These are phyloP conservation scores for Sicus ferrugineus DNA, from an alignment of 2,888 invertebrate species.

Conservation along the genomic window DNA sequence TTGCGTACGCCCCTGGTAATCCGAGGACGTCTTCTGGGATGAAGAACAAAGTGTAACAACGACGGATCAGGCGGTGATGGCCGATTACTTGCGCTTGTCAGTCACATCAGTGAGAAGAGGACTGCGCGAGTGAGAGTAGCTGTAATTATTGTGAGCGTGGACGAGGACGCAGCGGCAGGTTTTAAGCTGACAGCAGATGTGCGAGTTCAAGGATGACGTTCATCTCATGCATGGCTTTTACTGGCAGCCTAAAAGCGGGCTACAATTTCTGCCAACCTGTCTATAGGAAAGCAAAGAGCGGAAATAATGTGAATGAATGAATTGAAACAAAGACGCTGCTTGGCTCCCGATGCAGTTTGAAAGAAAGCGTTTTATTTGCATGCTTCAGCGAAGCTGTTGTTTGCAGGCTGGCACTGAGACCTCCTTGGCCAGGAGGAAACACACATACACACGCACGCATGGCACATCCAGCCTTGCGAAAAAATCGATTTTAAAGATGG, in stretches of 20 bases:
- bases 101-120: conserved; percentile 35
- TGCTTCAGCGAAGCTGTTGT: conserved; percentile 26
- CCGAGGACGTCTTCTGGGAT: background rate
- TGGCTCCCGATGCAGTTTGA: background rate
- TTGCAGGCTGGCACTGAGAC: background rate
- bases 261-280: conserved; percentile 43
- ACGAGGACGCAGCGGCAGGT: conserved; percentile 35
- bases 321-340: conserved; percentile 26
- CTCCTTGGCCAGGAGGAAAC: background rate
- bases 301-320: conserved; percentile 24
- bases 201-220: conserved; percentile 37
- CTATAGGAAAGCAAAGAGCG: conserved; percentile 38
- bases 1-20: background rate
- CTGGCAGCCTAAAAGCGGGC: conserved; percentile 36
- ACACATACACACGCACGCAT: too few relatives aligned
- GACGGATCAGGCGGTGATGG: conserved; percentile 29
- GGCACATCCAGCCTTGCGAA: background rate
- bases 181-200: conserved; percentile 59
- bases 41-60: background rate
- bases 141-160: conserved; percentile 41
- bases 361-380: background rate
- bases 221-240: background rate
- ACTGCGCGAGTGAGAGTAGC: conserved; percentile 33
- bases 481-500: background rate
- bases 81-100: conserved; percentile 47